Conservation (phyloP, 1,140 invertebrate genomes). For the Heliconius himera region DNA sequence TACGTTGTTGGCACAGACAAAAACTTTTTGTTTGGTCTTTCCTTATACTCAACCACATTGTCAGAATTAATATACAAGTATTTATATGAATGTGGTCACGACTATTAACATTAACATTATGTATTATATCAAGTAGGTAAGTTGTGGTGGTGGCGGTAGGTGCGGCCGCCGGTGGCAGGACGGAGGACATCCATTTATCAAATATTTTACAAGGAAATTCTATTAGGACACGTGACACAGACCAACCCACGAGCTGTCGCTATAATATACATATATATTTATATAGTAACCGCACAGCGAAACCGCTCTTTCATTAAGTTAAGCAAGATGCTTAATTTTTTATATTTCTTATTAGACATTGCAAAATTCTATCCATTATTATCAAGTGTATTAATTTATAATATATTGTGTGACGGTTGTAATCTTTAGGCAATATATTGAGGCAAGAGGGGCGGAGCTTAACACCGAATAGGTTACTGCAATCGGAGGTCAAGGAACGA, state of each 20-base stretch:
- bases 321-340: neutral
- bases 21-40: too few species aligned
- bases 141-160: neutral
- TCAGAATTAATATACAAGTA: neutral
- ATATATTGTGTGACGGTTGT: neutral
- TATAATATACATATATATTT: too few species aligned
- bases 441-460: neutral
- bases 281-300: too few species aligned
- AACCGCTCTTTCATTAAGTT: neutral
- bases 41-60: neutral
- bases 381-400: neutral
- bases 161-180: neutral
- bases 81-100: neutral
- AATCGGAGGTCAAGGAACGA: neutral
- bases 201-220: too few species aligned
- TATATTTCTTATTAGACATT: neutral
- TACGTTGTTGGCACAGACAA: too few species aligned
- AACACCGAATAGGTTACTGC: neutral
- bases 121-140: neutral
- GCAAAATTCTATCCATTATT: neutral
- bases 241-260: too few species aligned
- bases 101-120: neutral
- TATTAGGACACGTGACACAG: too few species aligned
- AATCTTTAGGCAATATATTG: slow-evolving; percentile 4
- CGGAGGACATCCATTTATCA: too few species aligned